A percentile compares a stretch with the other conserved stretches of the same genome.
phyloP scores from a whole-genome alignment of 2,888 invertebrate genomes.

The Andricus curvator region DNA sequence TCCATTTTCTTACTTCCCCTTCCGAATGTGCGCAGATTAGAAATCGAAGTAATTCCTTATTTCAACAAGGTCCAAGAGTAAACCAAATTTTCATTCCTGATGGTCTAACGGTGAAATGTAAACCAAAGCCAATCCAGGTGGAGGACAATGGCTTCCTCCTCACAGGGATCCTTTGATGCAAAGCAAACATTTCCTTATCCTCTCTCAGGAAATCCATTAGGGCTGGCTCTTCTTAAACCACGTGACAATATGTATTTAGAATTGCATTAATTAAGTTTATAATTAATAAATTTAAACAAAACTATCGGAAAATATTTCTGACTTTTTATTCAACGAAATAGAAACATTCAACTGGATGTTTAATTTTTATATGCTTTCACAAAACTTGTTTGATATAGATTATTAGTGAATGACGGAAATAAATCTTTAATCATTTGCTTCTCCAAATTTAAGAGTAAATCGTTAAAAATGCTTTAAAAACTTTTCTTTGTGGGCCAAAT shows the following conservation, averaged over 20 bases:
- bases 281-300: neutral
- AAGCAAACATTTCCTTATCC: constrained; percentile 27
- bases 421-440: too few species aligned
- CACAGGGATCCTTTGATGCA: constrained; percentile 1
- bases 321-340: too few species aligned
- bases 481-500: too few species aligned
- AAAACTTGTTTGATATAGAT: too few species aligned
- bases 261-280: neutral
- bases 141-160: constrained; percentile 13
- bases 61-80: constrained; percentile 14
- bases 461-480: too few species aligned
- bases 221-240: neutral
- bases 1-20: constrained; percentile 1
- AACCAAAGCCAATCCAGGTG: constrained; percentile 27
- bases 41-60: constrained; percentile 31
- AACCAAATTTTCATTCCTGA: constrained; percentile 35
- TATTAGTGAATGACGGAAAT: too few species aligned
- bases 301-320: too few species aligned
- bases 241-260: neutral
- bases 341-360: too few species aligned
- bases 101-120: constrained; percentile 31
- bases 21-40: neutral
- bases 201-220: constrained; percentile 19
- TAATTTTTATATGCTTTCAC: too few species aligned
- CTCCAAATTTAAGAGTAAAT: too few species aligned